Evolutionary conservation across 2,113 vertebrate species (phyloP).

Genomic region (Scytalopus superciliaris): DNA sequence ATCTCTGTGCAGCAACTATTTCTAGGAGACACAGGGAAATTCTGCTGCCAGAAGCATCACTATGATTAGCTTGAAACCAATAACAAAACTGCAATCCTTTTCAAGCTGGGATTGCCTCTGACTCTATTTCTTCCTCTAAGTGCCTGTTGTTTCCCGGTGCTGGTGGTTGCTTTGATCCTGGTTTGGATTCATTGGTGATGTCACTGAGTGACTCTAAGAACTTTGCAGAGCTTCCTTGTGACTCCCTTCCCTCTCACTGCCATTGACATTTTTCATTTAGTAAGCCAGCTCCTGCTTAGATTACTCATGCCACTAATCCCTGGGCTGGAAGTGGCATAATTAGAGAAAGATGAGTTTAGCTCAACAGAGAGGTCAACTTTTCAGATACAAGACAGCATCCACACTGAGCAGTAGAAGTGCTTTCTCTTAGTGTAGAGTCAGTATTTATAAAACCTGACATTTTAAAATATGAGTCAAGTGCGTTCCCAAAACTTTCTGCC

Average conservation of each 20-base stretch:
- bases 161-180: not conserved
- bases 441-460: not conserved
- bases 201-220: not conserved
- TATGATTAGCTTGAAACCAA: not conserved
- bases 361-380: not conserved
- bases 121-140: not conserved
- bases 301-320: slow-evolving; percentile 15
- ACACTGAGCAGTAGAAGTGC: not conserved
- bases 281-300: not conserved
- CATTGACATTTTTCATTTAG: slow-evolving; percentile 8
- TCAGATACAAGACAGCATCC: not conserved
- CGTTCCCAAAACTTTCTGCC: not conserved
- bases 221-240: not conserved
- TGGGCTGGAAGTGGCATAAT: not conserved
- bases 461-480: not conserved
- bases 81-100: not conserved
- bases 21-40: not conserved
- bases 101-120: not conserved
- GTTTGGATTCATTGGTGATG: not conserved
- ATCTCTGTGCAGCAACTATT: not conserved
- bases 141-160: fast-evolving
- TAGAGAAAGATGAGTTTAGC: slow-evolving; percentile 5
- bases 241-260: not conserved
- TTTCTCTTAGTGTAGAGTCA: not conserved
- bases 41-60: not conserved